A percentile compares a stretch with the other conserved stretches of the same genome.
These are phyloP conservation scores for Tenthredo livida DNA, from an alignment of 2,888 invertebrate genomes.

Conservation along the genomic window DNA sequence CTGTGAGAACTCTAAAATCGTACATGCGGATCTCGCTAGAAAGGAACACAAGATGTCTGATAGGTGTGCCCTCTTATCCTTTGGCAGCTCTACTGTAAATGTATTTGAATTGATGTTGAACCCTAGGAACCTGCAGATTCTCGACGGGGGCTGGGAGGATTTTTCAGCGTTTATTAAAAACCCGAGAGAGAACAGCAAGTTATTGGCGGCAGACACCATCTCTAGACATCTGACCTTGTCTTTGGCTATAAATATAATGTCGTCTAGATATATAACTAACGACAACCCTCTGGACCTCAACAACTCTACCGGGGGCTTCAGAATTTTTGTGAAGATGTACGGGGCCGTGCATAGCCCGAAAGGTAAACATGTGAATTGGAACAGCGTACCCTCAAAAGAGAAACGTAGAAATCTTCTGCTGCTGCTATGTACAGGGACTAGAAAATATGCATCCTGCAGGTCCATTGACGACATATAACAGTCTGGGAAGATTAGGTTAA, in stretches of 20 bases:
- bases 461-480: slow-evolving; percentile 13
- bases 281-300: slow-evolving; percentile 45
- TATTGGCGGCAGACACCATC: neutral
- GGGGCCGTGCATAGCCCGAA: slow-evolving; percentile 48
- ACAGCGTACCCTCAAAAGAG: slow-evolving; percentile 15
- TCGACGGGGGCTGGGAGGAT: neutral
- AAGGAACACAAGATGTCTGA: neutral
- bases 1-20: slow-evolving; percentile 1
- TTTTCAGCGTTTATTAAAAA: neutral
- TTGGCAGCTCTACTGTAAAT: neutral
- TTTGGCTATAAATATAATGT: neutral
- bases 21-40: neutral
- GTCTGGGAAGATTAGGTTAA: slow-evolving; percentile 53
- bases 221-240: neutral
- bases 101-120: neutral
- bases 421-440: neutral
- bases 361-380: slow-evolving; percentile 40
- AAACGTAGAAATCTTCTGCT: slow-evolving; percentile 40
- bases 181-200: neutral
- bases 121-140: neutral
- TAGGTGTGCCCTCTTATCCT: neutral
- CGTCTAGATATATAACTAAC: neutral
- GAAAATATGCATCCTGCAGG: slow-evolving; percentile 37
- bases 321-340: slow-evolving; percentile 35
- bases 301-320: slow-evolving; percentile 54